Evolutionary conservation across 2,888 invertebrate species (phyloP), one percentile per base, ranked within the genome.

Genomic region (Drosophila villosipedis): DNA sequence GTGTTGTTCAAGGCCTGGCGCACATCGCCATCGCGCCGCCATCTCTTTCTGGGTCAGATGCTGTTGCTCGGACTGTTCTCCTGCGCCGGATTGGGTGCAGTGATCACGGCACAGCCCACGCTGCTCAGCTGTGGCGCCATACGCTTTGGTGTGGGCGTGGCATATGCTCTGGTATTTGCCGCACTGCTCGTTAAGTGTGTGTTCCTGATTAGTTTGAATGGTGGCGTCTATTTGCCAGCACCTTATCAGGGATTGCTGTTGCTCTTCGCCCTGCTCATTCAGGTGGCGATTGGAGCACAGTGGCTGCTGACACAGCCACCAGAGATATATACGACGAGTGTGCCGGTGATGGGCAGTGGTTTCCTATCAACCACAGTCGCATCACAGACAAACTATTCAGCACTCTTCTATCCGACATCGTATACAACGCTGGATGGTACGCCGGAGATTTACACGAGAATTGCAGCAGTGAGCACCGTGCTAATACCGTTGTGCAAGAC

Each of bases 101-200:
- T 97, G 28, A 95, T 96, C 74, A 96, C 97, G 4, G 96, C 96
- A 12, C 95, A 96, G 39, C 97, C 97, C 54, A 96, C 96, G 60
- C 94, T 95, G 61, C 94, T 97, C 67, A 96, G 97, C 28, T 98
- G 98, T 91, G 97, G 96, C 61, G 95, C 97, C 31, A 96, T 97
- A 76, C 95, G 97, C 61, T 96, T 97, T 84, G 97, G 96, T 50
- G 96, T 96, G 52, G 98, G 98, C 61, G 95, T 97, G 22, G 95
- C 97, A 12, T 96, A 97, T 84, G 96, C 97, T 62, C 95, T 98
- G 67, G 97, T 98, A 72, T 98, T 98, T 93, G 97, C 98, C 49
- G 97, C 98, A 0, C 95, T 99, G 59, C 95, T 99, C 85, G 98
- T 98, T 79, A 98, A 99, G 94, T 97, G 98, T 93, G 97, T 98